phyloP scores from a whole-genome alignment of 2,888 invertebrate species.

The Dicycla oo region DNA sequence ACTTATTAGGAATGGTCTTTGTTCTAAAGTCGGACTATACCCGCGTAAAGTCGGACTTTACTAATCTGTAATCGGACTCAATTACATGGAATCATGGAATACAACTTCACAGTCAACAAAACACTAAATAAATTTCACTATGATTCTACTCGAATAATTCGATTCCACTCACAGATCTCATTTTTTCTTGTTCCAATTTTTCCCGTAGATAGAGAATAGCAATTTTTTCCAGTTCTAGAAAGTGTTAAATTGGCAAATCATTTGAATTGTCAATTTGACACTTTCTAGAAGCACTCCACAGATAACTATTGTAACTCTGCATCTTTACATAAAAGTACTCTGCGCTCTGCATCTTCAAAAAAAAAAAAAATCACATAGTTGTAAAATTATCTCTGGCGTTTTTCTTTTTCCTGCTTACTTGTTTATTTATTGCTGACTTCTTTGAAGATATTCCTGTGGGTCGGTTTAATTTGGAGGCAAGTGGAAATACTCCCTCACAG shows the following conservation, averaged over 20 bases:
- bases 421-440: background rate
- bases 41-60: too few species aligned
- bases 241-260: slow-evolving; percentile 4
- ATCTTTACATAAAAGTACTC: too few species aligned
- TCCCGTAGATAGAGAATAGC: background rate
- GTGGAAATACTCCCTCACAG: background rate
- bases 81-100: background rate
- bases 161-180: background rate
- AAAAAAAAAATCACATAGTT: background rate
- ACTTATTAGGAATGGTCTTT: too few species aligned
- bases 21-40: too few species aligned
- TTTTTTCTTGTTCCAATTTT: background rate
- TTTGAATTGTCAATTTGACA: too few species aligned
- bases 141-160: background rate
- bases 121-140: background rate
- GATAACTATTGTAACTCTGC: too few species aligned
- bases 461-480: too few species aligned
- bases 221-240: slow-evolving; percentile 8
- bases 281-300: too few species aligned
- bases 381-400: background rate
- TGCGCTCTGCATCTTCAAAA: too few species aligned
- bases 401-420: background rate
- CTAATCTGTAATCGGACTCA: background rate
- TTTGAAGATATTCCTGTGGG: too few species aligned
- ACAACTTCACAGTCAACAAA: background rate